Percentiles rank a stretch among this genome's conserved stretches.
These are phyloP conservation scores for Cynodonichthys magdalenae DNA, from an alignment of 2,797 vertebrate species.

Conservation along the genomic window DNA sequence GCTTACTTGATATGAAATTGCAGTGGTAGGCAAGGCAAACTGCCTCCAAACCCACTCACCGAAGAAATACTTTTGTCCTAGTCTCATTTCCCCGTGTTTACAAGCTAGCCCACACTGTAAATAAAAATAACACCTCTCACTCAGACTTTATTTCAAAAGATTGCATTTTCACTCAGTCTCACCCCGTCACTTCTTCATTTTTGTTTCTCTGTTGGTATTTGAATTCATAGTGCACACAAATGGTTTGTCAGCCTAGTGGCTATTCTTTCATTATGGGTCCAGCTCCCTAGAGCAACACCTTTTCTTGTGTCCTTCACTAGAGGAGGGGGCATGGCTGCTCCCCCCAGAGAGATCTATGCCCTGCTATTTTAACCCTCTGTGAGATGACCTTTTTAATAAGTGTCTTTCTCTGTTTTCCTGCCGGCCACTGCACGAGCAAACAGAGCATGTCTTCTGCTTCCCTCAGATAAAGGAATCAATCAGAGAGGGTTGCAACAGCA, in stretches of 20 bases:
- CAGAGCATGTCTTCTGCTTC: constrained; percentile 84
- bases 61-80: constrained; percentile 50
- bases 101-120: constrained; percentile 69
- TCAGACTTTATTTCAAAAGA: constrained; percentile 71
- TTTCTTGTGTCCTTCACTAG: constrained; percentile 80
- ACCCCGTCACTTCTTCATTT: constrained; percentile 51
- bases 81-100: constrained; percentile 72
- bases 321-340: constrained; percentile 73
- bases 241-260: constrained; percentile 68
- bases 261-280: constrained; percentile 77
- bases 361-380: constrained; percentile 85
- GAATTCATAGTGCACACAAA: constrained; percentile 70
- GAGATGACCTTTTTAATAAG: constrained; percentile 88
- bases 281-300: constrained; percentile 80
- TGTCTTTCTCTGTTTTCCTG: constrained; percentile 86
- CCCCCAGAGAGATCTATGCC: constrained; percentile 74
- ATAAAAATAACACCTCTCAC: constrained; percentile 73
- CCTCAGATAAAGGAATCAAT: constrained; percentile 85
- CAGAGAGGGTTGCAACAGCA: constrained; percentile 72
- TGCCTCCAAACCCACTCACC: constrained; percentile 41
- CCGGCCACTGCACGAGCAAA: constrained; percentile 82
- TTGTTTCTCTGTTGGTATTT: constrained; percentile 68
- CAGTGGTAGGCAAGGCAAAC: constrained; percentile 41
- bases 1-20: constrained; percentile 62
- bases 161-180: constrained; percentile 60